Base-by-base conservation (phyloP, 2,888 invertebrate species). In the Tachina fera region DNA sequence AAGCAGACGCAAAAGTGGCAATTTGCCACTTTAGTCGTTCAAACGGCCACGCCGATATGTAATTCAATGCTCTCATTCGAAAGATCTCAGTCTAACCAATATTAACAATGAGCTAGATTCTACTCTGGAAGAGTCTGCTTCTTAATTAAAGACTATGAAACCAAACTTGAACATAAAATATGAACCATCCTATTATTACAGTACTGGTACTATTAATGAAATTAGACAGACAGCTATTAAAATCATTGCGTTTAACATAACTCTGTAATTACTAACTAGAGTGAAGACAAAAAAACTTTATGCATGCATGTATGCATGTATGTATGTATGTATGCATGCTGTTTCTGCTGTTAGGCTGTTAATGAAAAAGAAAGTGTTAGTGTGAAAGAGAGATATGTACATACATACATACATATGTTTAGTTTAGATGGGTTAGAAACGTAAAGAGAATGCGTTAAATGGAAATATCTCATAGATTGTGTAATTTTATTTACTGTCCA, bases 401-500 rank as follows among this genome's bases (percentile, higher is more conserved):
- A 31, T 4, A 31, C 1, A 31, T 31, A 31, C 31, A 31, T 31
- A 31, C 5, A 31, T 31, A 31, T 31, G 6, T 31, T 31, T 5
- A 39, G 39, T 9, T 4, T 22, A 31, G 58, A n/a, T 16, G 41
- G 10, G 22, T 1, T n/a, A n/a, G 19, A 39, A n/a, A 47, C 6
- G 41, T 31, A 41, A 31, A 53, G 11, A 22, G n/a, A 61, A 51
- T 70, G 16, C 51, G 49, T 67, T 67, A 78, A 68, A 51, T 70
- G 51, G 22, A 67, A 31, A 77, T 60, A 47, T 58, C 49, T 16
- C 51, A 67, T 31, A 77, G 81, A 74, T 63, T 78, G 78, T 75
- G 58, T 74, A 70, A 82, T 82, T 74, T 51, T 75, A 58, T 78
- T 85, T 41, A 78, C 70, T 85, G 78, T 63, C 75, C 74, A 74